Percentiles rank a stretch among this genome's conserved stretches.
Conservation (phyloP, 2,797 vertebrate species). For the Hephaestus fuliginosus region DNA sequence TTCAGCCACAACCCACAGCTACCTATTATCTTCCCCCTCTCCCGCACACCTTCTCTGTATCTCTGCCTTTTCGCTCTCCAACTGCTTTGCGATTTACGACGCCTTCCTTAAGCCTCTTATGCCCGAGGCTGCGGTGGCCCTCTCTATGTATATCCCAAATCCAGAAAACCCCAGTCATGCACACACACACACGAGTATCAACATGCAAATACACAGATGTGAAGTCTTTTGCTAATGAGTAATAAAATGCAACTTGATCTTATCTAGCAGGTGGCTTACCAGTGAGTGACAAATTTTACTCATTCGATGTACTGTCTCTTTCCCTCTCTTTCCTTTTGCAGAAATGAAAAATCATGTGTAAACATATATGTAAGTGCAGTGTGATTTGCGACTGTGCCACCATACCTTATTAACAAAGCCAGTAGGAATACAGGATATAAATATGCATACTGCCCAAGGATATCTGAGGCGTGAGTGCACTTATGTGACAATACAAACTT, state of each 20-base stretch:
- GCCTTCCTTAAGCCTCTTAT: slow-evolving; percentile 70
- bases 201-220: slow-evolving; percentile 55
- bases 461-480: neutral
- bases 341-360: neutral
- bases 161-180: slow-evolving; percentile 7
- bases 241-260: slow-evolving; percentile 29
- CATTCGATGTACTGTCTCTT: neutral
- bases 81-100: slow-evolving; percentile 63
- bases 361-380: neutral
- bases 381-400: neutral
- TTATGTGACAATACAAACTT: neutral
- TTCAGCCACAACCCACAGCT: slow-evolving; percentile 64
- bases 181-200: neutral
- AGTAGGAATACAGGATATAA: neutral
- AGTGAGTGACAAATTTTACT: slow-evolving; percentile 14
- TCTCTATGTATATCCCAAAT: slow-evolving; percentile 20
- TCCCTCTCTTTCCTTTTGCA: neutral
- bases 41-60: slow-evolving; percentile 63
- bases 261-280: slow-evolving; percentile 46
- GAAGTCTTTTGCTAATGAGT: slow-evolving; percentile 39
- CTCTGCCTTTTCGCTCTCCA: slow-evolving; percentile 57
- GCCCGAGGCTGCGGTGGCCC: slow-evolving; percentile 51
- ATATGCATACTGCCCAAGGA: neutral
- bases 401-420: neutral
- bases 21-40: slow-evolving; percentile 66